phyloP scores from a whole-genome alignment of 2,888 invertebrate genomes.

The Nomada lathburiana region DNA sequence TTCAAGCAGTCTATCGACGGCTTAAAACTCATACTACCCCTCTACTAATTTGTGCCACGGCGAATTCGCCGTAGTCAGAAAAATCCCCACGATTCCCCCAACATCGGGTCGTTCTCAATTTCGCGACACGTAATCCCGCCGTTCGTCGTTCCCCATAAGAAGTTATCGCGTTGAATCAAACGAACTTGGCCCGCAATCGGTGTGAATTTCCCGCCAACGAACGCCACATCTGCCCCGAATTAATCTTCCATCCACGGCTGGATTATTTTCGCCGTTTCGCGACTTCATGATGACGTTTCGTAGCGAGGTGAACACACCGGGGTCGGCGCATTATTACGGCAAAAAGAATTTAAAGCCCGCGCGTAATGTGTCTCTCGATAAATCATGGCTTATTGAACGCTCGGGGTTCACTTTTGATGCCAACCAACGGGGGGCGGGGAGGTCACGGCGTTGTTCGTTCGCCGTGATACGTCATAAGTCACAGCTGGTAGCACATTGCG shows the following conservation, averaged over 20 bases:
- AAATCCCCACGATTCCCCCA: conserved; percentile 11
- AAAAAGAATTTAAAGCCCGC: conserved; percentile 69
- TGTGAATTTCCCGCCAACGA: neutral
- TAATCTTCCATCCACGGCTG: conserved; percentile 29
- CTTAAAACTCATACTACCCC: neutral
- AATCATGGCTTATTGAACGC: conserved; percentile 77
- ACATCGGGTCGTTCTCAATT: neutral
- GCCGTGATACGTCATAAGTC: conserved; percentile 82
- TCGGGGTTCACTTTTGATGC: conserved; percentile 70
- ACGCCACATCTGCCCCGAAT: conserved; percentile 10
- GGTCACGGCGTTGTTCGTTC: conserved; percentile 66
- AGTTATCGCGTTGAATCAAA: conserved; percentile 2
- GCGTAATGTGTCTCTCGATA: conserved; percentile 72
- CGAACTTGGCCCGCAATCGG: neutral
- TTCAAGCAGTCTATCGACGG: conserved; percentile 16
- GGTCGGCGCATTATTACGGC: conserved; percentile 62
- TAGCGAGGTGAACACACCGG: conserved; percentile 19
- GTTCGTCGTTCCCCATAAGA: neutral
- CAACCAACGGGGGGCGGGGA: conserved; percentile 42
- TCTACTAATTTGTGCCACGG: conserved; percentile 3
- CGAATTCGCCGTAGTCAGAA: conserved; percentile 1
- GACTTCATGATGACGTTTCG: conserved; percentile 38
- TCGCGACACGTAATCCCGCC: conserved; percentile 8
- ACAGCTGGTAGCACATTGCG: conserved; percentile 82
- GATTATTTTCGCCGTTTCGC: conserved; percentile 2